Evolutionary conservation across 2,888 invertebrate genomes (phyloP).

Genomic region (Plagodis pulveraria): DNA sequence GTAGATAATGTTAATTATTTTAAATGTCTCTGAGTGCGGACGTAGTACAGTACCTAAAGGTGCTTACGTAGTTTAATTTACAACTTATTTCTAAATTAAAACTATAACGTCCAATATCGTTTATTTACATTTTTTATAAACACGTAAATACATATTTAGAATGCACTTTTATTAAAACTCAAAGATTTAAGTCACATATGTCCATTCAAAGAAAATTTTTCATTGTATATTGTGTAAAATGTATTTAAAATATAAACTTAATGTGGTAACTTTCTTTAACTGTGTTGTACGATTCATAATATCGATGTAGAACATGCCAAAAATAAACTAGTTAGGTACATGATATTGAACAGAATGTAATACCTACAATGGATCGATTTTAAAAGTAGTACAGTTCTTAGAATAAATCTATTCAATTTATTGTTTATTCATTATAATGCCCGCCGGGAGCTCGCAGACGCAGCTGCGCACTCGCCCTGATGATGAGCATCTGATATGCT

Average conservation of each 20-base stretch:
- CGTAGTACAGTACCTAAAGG: slow-evolving; percentile 26
- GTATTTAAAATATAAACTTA: slow-evolving; percentile 38
- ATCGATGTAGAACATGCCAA: slow-evolving; percentile 16
- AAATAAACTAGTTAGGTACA: neutral
- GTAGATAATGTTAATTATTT: no score
- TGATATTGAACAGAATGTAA: slow-evolving; percentile 6
- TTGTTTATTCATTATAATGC: no score
- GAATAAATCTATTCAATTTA: no score
- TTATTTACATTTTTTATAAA: slow-evolving; percentile 50
- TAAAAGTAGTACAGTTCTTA: neutral
- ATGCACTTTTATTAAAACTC: slow-evolving; percentile 31
- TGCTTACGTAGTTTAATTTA: slow-evolving; percentile 24
- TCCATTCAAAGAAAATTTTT: slow-evolving; percentile 36
- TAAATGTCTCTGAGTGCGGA: no score
- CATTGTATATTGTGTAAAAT: slow-evolving; percentile 41
- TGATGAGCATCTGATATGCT: no score
- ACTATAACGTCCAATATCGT: slow-evolving; percentile 48
- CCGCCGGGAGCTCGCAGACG: no score
- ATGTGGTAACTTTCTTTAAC: slow-evolving; percentile 30
- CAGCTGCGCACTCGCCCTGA: no score
- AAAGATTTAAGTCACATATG: slow-evolving; percentile 32
- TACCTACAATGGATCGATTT: slow-evolving; percentile 25
- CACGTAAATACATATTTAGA: slow-evolving; percentile 28
- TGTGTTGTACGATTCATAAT: slow-evolving; percentile 25
- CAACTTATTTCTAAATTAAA: slow-evolving; percentile 28